Conservation (phyloP, 2,888 invertebrate genomes). For the Eurois occulta region DNA sequence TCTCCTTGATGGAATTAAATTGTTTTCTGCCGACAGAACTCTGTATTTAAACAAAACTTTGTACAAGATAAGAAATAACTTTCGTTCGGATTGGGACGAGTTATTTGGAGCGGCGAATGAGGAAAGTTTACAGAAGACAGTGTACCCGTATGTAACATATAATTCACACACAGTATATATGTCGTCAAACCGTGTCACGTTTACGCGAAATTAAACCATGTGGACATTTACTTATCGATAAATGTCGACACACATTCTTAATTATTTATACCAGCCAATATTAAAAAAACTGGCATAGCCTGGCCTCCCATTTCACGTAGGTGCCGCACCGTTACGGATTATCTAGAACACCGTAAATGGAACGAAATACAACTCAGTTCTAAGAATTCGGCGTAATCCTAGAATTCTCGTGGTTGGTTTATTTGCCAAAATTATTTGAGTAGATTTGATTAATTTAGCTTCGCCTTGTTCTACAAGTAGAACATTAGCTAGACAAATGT, state of each 20-base stretch:
- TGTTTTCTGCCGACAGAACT: constrained; percentile 22
- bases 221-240: constrained; percentile 45
- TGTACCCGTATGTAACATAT: constrained; percentile 35
- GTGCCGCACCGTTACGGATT: not conserved
- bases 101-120: constrained; percentile 18
- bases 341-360: constrained; percentile 4
- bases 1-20: constrained; percentile 24
- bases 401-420: not conserved
- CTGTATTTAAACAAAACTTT: constrained; percentile 32
- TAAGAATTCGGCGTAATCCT: not conserved
- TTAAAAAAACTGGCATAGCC: not conserved
- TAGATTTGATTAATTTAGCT: constrained; percentile 32
- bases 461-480: constrained; percentile 17
- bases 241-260: constrained; percentile 23
- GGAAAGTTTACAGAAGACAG: constrained; percentile 34
- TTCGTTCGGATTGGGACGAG: constrained; percentile 18
- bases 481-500: constrained; percentile 9
- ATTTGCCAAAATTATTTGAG: constrained; percentile 8
- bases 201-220: constrained; percentile 66
- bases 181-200: constrained; percentile 69
- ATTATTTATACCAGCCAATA: not conserved
- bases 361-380: constrained; percentile 11
- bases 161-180: constrained; percentile 42
- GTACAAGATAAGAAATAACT: constrained; percentile 30
- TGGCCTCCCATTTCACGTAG: not conserved